phyloP scores from a whole-genome alignment of 2,113 vertebrate genomes.

The Pollimyrus isidori region DNA sequence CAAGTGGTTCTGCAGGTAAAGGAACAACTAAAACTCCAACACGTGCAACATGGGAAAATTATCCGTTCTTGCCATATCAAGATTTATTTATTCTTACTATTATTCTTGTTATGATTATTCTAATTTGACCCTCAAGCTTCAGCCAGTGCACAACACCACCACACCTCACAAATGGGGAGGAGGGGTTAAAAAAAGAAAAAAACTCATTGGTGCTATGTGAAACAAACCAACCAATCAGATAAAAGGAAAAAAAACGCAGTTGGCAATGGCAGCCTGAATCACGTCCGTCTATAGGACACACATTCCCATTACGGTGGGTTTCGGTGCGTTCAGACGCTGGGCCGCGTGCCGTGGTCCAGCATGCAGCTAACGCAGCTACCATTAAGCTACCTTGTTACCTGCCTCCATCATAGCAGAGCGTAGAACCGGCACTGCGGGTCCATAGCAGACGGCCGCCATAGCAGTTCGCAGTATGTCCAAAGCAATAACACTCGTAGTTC shows the following conservation, averaged over 20 bases:
- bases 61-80: conserved; percentile 43
- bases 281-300: conserved; percentile 29
- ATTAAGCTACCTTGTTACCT: conserved; percentile 53
- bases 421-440: conserved; percentile 33
- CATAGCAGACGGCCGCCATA: conserved; percentile 45
- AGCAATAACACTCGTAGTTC: conserved; percentile 62
- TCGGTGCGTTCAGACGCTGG: conserved; percentile 35
- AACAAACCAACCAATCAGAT: conserved; percentile 37
- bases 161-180: conserved; percentile 36
- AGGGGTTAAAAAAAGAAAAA: not conserved
- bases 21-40: conserved; percentile 23
- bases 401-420: conserved; percentile 49
- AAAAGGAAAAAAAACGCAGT: not conserved
- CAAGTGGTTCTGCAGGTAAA: conserved; percentile 26
- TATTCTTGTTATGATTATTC: not conserved
- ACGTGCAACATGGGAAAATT: conserved; percentile 22
- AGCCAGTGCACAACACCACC: conserved; percentile 31
- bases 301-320: conserved; percentile 33
- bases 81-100: conserved; percentile 19
- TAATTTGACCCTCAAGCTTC: conserved; percentile 26
- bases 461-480: conserved; percentile 59
- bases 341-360: conserved; percentile 33
- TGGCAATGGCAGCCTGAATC: not conserved
- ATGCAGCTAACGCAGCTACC: conserved; percentile 61
- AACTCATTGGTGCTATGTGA: conserved; percentile 57